Conservation (phyloP, 2,888 invertebrate species). For the Microctonus aethiopoides region DNA sequence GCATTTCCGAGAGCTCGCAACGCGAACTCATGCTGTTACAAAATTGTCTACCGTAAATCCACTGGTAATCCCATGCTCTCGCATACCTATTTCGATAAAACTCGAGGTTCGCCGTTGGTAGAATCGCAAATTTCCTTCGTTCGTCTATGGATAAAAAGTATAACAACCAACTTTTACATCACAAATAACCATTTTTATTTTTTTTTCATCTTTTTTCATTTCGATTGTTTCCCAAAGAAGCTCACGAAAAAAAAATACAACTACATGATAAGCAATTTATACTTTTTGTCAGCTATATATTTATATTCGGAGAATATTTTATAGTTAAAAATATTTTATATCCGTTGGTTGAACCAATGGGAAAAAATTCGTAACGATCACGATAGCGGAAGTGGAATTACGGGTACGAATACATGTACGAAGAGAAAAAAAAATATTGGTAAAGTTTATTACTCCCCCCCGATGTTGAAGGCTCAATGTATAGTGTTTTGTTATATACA, state of each 20-base stretch:
- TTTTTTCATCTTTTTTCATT: background rate
- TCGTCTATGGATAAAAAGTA: slow-evolving; percentile 8
- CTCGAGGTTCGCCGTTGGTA: slow-evolving; percentile 21
- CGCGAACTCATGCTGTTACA: slow-evolving; percentile 26
- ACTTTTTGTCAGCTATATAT: background rate
- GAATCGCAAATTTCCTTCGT: slow-evolving; percentile 25
- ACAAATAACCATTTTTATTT: background rate
- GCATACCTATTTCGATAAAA: slow-evolving; percentile 32
- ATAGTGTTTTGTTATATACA: background rate
- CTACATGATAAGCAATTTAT: background rate
- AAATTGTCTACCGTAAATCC: slow-evolving; percentile 36
- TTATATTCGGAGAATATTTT: background rate
- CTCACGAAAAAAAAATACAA: background rate
- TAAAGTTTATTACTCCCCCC: slow-evolving; percentile 15
- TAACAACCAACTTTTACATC: slow-evolving; percentile 1
- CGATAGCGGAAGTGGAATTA: slow-evolving; percentile 11
- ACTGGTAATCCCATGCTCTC: slow-evolving; percentile 30
- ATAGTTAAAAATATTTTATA: background rate
- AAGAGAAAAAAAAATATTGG: slow-evolving; percentile 9
- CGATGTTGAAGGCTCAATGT: slow-evolving; percentile 15
- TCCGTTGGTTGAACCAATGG: background rate
- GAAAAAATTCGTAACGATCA: slow-evolving; percentile 11
- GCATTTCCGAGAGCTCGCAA: slow-evolving; percentile 49
- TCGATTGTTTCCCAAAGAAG: background rate
- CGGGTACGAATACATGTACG: background rate